Evolutionary conservation across 2,113 vertebrate genomes (phyloP), one percentile per base, ranked within the genome.

Genomic region (Lampris incognitus): DNA sequence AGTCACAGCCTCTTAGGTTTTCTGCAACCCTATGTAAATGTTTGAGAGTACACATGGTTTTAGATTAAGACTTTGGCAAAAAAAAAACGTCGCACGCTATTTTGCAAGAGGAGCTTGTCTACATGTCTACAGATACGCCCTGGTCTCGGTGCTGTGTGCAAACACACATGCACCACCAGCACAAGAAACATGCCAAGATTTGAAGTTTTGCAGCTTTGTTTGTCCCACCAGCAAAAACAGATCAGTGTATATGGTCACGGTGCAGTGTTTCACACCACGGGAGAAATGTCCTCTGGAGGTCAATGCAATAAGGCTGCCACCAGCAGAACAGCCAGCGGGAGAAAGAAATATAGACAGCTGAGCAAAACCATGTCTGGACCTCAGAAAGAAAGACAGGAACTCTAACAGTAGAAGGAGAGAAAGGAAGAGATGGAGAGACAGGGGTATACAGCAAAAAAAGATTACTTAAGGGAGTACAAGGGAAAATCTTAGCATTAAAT

Each of bases 1-100:
- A 83, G 85, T 85, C 74, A 81, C 52, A 84, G 48, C 71, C 81
- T 52, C 24, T 73, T 39, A 67, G 37, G 48, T 68, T 80, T 81
- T 67, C 59, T 82, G 56, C 67, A 76, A 63, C 52, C 71, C 49
- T 57, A 73, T 76, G 73, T 74, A 55, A 71, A 70, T 72, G 6
- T 13, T 48, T 5, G 2, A 69, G 60, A 59, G 72, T 49, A 72
- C 70, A 72, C 7, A 46, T 24, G 55, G 0, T 5, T 42, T 73
- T 40, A 50, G 56, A 24, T 24, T 24, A 24, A 24, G 24, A 24
- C 24, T 24, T 24, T 24, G 24, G 24, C 24, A 24, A 9, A 9
- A 49, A 2, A 11, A 52, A 3, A 13, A 52, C 9, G 9, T 8
- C 37, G 24, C 24, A 24, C 24, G 24, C 24, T 24, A 24, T 57